Base-by-base conservation (phyloP, 2,888 invertebrate genomes). In the Nymphalis c-album region DNA sequence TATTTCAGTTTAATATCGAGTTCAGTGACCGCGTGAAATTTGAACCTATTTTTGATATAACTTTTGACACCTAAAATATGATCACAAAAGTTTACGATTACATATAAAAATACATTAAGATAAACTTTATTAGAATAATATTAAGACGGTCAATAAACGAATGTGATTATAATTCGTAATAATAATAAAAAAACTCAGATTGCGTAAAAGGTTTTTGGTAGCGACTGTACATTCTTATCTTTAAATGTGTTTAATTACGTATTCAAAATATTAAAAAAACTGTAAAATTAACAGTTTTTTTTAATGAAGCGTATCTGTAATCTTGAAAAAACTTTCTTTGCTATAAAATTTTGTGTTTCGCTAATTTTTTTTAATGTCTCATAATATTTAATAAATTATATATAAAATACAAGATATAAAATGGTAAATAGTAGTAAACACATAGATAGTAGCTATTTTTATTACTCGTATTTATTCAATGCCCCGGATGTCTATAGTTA, bases 31-130 rank as follows among this genome's bases (percentile, higher is more conserved):
- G 13, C 3, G 13, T 13, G 10, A 40, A 10, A 40, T 40, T 40
- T 40, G 40, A 40, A 50, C 20, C 18, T 50, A 50, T 20, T 10
- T n/a, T 20, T 18, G 20, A 10, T 18, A 18, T 50, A 20, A 20
- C 7, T 18, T 48, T 50, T 18, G 8, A 20, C 50, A 50, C 50
- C 18, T 18, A 10, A 20, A 16, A 47, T 47, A 47, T 20, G 53
- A 22, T 51, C 8, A 16, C n/a, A 17, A 17, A 55, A 55, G 7
- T 53, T 53, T 17, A 55, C 26, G 26, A 55, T 55, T 40, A 40
- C 53, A 31, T 55, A 17, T 26, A 55, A 31, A 31, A 55, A 31
- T 31, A 83, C 81, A 73, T 67, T 58, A n/a, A 50, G 64, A 60
- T 65, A 55, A 60, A 65, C 18, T 53, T 60, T 65, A 60, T 46